Evolutionary conservation across 2,113 vertebrate genomes (phyloP).

Genomic region (Ascaphus truei): DNA sequence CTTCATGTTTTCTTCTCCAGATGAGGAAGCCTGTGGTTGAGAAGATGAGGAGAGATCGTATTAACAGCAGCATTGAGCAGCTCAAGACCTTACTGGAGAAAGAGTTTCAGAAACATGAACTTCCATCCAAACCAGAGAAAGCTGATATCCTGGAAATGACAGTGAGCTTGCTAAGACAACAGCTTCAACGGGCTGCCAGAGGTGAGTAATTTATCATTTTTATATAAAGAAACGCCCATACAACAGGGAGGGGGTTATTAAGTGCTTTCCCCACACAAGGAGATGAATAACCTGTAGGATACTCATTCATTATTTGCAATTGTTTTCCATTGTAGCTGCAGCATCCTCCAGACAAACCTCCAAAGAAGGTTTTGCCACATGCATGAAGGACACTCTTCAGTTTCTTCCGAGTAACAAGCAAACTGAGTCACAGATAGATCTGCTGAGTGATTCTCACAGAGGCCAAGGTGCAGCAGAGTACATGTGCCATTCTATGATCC

Average conservation of each 20-base stretch:
- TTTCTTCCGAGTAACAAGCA: slow-evolving; percentile 41
- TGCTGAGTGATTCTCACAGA: slow-evolving; percentile 43
- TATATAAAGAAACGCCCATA: too few species aligned
- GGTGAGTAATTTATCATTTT: background rate
- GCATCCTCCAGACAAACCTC: slow-evolving; percentile 14
- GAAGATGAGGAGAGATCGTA: slow-evolving; percentile 65
- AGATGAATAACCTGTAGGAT: too few species aligned
- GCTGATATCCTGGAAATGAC: slow-evolving; percentile 66
- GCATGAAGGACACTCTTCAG: slow-evolving; percentile 45
- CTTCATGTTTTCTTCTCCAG: background rate
- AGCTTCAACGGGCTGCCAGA: slow-evolving; percentile 23
- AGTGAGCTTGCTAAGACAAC: slow-evolving; percentile 55
- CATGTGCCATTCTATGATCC: background rate
- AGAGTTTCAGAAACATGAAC: slow-evolving; percentile 53
- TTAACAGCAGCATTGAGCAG: slow-evolving; percentile 68
- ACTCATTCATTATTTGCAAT: background rate
- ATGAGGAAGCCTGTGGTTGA: slow-evolving; percentile 56
- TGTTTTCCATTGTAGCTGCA: background rate
- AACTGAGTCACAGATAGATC: slow-evolving; percentile 16
- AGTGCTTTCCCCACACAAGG: too few species aligned
- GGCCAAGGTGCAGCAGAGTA: background rate
- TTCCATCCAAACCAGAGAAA: slow-evolving; percentile 56
- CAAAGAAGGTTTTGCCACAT: slow-evolving; percentile 39
- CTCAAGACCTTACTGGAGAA: slow-evolving; percentile 62
- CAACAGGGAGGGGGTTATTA: too few species aligned